Conservation (phyloP, 2,797 vertebrate species). For the Cephalopachus bancanus region DNA sequence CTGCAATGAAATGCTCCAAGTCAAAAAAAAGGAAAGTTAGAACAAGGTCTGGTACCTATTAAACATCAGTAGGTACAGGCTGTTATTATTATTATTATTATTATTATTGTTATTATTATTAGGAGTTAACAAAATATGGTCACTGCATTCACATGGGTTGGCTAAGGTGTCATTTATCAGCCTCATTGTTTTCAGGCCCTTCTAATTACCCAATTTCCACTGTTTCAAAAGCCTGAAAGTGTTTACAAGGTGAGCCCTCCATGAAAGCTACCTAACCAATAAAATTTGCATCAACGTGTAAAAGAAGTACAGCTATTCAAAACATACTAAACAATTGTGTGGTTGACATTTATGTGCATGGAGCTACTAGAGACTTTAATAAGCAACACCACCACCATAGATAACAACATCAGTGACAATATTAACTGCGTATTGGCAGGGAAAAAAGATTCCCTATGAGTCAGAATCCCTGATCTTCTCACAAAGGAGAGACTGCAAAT, state of each 20-base stretch:
- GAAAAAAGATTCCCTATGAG: not conserved
- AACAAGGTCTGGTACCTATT: not conserved
- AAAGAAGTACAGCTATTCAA: constrained; percentile 39
- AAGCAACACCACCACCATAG: constrained; percentile 39
- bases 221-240: constrained; percentile 17
- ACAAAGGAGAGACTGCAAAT: not conserved
- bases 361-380: constrained; percentile 40
- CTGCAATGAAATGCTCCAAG: not conserved
- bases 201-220: constrained; percentile 35
- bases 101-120: not conserved
- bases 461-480: constrained; percentile 42
- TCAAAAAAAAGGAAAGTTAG: not conserved
- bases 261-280: constrained; percentile 30
- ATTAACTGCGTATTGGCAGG: constrained; percentile 62
- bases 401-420: constrained; percentile 73
- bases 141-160: not conserved
- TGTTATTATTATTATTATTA: not conserved
- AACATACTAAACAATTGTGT: not conserved
- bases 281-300: constrained; percentile 14
- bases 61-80: not conserved
- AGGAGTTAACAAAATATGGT: not conserved
- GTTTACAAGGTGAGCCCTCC: not conserved
- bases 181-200: constrained; percentile 24
- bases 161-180: not conserved
- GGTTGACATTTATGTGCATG: not conserved